These are phyloP conservation scores for Myotis pilosus DNA, from an alignment of 2,797 vertebrate species.

Conservation along the genomic window DNA sequence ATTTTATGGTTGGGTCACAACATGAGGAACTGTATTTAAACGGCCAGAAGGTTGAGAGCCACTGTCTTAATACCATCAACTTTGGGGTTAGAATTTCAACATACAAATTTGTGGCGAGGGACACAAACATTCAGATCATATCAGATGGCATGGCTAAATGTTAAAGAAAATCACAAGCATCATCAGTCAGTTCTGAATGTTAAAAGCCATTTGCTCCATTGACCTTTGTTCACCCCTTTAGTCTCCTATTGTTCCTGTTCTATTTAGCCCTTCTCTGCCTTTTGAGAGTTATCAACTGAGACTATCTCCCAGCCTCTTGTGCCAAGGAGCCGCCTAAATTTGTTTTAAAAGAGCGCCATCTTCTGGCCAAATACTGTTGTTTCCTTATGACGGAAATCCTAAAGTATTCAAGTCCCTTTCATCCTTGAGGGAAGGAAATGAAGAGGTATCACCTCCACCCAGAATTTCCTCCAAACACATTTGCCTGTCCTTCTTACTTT, in stretches of 20 bases:
- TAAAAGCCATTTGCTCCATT: neutral
- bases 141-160: neutral
- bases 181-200: neutral
- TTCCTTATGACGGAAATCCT: neutral
- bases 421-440: neutral
- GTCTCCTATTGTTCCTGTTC: neutral
- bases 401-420: neutral
- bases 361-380: slow-evolving; percentile 56
- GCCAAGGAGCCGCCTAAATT: neutral
- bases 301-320: neutral
- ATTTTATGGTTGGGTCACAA: too few species aligned
- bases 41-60: too few species aligned
- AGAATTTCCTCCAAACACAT: slow-evolving; percentile 19
- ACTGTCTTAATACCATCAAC: neutral
- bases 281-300: neutral
- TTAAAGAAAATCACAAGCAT: neutral
- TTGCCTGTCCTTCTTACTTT: neutral
- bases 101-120: neutral
- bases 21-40: too few species aligned
- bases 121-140: neutral
- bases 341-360: slow-evolving; percentile 69
- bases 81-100: neutral
- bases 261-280: neutral
- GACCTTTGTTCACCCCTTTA: neutral
- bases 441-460: neutral